Evolutionary conservation across 1,140 invertebrate species (phyloP).

Genomic region (Drosophila elegans): DNA sequence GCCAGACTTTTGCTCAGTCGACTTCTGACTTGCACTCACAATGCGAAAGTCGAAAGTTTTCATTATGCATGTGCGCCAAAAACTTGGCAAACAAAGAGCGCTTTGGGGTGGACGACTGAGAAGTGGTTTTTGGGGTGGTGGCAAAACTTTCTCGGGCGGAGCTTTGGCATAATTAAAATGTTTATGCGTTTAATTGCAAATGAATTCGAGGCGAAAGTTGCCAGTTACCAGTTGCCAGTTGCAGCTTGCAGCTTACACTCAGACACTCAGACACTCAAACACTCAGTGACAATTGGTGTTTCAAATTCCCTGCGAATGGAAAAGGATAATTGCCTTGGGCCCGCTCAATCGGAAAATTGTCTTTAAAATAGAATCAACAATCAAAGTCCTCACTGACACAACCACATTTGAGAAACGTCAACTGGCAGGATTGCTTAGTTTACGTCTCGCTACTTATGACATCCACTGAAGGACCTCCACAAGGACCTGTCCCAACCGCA

Average conservation of each 20-base stretch:
- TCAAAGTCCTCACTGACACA: neutral
- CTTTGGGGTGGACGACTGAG: too few species aligned
- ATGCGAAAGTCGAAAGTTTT: slow-evolving; percentile 54
- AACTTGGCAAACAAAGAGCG: slow-evolving; percentile 53
- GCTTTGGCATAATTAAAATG: slow-evolving; percentile 58
- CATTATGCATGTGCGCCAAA: slow-evolving; percentile 59
- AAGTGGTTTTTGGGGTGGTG: neutral
- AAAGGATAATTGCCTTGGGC: slow-evolving; percentile 49
- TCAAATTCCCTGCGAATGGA: slow-evolving; percentile 30
- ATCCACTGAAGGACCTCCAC: neutral
- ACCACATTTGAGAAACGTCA: slow-evolving; percentile 12
- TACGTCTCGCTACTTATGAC: slow-evolving; percentile 42
- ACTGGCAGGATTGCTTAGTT: slow-evolving; percentile 6
- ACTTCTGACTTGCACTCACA: slow-evolving; percentile 53
- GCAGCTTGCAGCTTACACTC: neutral
- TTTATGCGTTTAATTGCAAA: slow-evolving; percentile 62
- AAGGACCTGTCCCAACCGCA: slow-evolving; percentile 12
- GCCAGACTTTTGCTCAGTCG: slow-evolving; percentile 47
- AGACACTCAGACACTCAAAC: neutral
- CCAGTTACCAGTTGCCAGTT: slow-evolving; percentile 24
- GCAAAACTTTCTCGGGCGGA: slow-evolving; percentile 29
- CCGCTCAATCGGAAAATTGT: slow-evolving; percentile 54
- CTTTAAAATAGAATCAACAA: slow-evolving; percentile 59
- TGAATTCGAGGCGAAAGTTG: slow-evolving; percentile 47
- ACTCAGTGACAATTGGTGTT: slow-evolving; percentile 33